Conservation (phyloP, 2,797 vertebrate species). For the Pseudomugil tenellus region DNA sequence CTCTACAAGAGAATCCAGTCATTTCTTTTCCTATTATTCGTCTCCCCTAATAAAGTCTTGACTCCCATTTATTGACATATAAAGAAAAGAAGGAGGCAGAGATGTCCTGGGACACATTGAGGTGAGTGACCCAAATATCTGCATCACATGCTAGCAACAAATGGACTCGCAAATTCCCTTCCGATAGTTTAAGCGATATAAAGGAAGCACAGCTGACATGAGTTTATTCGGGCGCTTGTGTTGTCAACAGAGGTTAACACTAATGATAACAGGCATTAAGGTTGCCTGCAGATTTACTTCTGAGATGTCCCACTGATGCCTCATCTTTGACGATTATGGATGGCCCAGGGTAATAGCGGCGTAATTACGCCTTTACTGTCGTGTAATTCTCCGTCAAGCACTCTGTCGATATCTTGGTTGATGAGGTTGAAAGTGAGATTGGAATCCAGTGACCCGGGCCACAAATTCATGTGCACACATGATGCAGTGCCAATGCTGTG, state of each 20-base stretch:
- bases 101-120: no score
- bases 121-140: no score
- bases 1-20: no score
- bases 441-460: conserved; percentile 79
- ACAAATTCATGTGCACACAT: conserved; percentile 4
- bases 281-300: conserved; percentile 72
- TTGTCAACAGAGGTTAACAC: conserved; percentile 55
- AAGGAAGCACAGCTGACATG: conserved; percentile 12
- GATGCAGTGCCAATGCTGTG: conserved; percentile 72
- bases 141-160: no score
- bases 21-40: no score
- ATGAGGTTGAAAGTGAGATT: conserved; percentile 80
- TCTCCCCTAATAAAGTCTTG: no score
- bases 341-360: conserved; percentile 79
- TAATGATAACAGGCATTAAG: conserved; percentile 66
- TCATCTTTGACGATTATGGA: conserved; percentile 79
- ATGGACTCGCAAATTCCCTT: neutral
- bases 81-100: no score
- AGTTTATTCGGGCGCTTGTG: conserved; percentile 21
- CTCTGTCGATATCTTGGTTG: conserved; percentile 83
- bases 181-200: conserved; percentile 13
- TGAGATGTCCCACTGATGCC: conserved; percentile 68
- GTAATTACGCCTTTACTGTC: conserved; percentile 85
- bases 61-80: no score
- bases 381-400: conserved; percentile 83